Evolutionary conservation across 2,797 vertebrate genomes (phyloP).

Genomic region (Pangasius macronema): DNA sequence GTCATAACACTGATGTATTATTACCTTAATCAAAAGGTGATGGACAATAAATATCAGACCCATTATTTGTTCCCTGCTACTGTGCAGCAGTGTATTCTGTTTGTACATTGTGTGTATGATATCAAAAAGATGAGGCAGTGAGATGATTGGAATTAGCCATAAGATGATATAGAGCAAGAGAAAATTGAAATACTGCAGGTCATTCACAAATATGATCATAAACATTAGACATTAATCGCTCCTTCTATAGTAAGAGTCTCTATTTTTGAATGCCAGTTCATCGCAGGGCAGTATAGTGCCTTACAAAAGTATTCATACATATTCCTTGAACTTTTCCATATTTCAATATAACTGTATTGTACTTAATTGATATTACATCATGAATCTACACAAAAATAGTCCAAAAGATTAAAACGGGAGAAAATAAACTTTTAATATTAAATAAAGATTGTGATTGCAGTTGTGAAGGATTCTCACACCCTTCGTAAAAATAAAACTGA

Average conservation of each 20-base stretch:
- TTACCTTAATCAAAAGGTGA: constrained; percentile 64
- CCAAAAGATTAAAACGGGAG: not conserved
- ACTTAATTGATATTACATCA: not conserved
- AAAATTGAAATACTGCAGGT: not conserved
- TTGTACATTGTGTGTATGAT: not conserved
- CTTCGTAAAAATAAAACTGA: no score
- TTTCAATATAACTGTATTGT: not conserved
- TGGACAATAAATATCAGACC: constrained; percentile 69
- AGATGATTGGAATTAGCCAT: not conserved
- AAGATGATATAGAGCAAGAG: not conserved
- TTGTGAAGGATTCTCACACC: not conserved
- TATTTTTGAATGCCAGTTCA: not conserved
- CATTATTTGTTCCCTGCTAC: constrained; percentile 64
- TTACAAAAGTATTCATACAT: not conserved
- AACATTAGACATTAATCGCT: not conserved
- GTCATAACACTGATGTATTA: constrained; percentile 61
- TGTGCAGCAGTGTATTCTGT: constrained; percentile 21
- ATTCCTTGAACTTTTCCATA: not conserved
- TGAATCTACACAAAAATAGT: not conserved
- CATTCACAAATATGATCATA: not conserved
- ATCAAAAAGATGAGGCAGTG: not conserved
- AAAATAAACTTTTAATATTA: not conserved
- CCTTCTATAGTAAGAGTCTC: not conserved
- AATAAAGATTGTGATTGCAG: not conserved
- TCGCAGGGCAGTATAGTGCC: not conserved